Evolutionary conservation across 2,888 invertebrate species (phyloP).

Genomic region (Pollenia griseotomentosa): DNA sequence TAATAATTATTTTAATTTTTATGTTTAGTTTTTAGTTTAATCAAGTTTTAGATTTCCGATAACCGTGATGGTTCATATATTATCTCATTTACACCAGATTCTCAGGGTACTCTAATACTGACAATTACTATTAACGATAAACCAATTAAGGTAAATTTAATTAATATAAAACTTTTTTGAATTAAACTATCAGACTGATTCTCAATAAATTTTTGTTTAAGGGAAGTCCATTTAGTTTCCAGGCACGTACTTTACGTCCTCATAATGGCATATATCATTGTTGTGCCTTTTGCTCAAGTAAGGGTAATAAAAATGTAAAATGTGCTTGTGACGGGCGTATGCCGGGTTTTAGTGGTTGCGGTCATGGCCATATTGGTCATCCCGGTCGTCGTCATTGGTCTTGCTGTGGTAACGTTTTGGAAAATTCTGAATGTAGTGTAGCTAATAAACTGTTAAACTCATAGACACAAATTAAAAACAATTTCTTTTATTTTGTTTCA

Average conservation of each 20-base stretch:
- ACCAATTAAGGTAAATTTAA: conserved; percentile 86
- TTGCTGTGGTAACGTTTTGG: conserved; percentile 89
- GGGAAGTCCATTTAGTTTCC: conserved; percentile 89
- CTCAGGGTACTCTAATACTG: conserved; percentile 87
- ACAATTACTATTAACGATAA: conserved; percentile 87
- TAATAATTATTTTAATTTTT: conserved; percentile 1
- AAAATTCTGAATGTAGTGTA: conserved; percentile 87
- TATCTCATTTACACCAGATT: conserved; percentile 87
- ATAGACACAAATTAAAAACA: conserved; percentile 59
- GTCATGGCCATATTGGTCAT: conserved; percentile 92
- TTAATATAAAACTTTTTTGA: too few relatives aligned
- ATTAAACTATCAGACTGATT: not conserved
- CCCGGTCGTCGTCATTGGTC: conserved; percentile 93
- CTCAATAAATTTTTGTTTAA: conserved; percentile 78
- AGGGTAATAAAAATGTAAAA: conserved; percentile 88
- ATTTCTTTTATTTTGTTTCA: too few relatives aligned
- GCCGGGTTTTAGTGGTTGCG: conserved; percentile 91
- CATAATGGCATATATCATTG: conserved; percentile 92
- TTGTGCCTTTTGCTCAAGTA: conserved; percentile 92
- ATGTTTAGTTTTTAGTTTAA: conserved; percentile 3
- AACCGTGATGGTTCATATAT: conserved; percentile 88
- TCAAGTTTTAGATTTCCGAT: conserved; percentile 85
- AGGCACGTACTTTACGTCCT: conserved; percentile 87
- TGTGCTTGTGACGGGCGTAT: conserved; percentile 91
- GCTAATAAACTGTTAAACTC: conserved; percentile 83